Percentiles rank a stretch among this genome's conserved stretches.
phyloP scores from a whole-genome alignment of 2,797 vertebrate species.

The Sebastiscus tertius region DNA sequence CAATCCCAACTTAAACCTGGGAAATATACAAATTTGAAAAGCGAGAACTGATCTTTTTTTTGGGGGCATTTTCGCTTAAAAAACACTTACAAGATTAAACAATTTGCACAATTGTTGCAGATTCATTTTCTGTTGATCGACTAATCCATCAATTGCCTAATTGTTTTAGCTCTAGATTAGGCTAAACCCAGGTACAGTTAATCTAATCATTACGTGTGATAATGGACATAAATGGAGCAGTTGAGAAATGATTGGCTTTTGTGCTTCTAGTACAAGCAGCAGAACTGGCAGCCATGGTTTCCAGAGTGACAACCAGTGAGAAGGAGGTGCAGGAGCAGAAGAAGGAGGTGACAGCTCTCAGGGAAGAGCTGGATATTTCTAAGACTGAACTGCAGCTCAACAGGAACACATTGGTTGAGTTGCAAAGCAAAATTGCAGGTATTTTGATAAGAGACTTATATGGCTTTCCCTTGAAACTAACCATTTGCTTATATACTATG shows the following conservation, averaged over 20 bases:
- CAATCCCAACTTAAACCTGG: not conserved
- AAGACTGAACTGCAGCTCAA: slow-evolving; percentile 24
- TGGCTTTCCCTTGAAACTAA: not conserved
- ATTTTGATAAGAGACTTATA: not conserved
- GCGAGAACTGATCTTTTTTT: not conserved
- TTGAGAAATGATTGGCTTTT: slow-evolving; percentile 9
- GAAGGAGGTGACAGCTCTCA: slow-evolving; percentile 18
- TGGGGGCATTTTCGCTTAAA: not conserved
- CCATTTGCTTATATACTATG: not conserved
- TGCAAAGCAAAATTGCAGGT: not conserved
- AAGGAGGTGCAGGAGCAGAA: not conserved
- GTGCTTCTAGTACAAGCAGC: slow-evolving; percentile 9
- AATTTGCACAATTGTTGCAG: no score
- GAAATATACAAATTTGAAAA: not conserved
- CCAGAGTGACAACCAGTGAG: slow-evolving; percentile 23
- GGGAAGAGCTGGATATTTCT: slow-evolving; percentile 6
- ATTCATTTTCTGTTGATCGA: no score
- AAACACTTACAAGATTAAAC: not conserved
- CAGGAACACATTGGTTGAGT: slow-evolving; percentile 14
- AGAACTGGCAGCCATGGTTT: slow-evolving; percentile 20
- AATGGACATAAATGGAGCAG: not conserved
- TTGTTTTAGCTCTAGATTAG: not conserved
- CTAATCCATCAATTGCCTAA: no score
- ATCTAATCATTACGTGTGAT: not conserved
- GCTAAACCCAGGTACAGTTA: not conserved